Conservation (phyloP, 2,888 invertebrate genomes). For the Notocelia uddmanniana region DNA sequence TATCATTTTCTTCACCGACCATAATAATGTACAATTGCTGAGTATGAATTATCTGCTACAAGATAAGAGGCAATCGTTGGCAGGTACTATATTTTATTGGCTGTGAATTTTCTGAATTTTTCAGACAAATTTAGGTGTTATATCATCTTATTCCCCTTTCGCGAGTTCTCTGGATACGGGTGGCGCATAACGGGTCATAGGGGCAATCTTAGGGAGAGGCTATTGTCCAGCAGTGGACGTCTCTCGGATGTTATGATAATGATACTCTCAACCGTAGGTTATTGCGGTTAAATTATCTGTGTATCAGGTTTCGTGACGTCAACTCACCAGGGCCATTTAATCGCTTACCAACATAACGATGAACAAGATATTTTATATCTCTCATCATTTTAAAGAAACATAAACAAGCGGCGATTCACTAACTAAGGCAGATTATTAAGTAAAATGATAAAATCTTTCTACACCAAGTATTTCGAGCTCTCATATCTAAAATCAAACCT, state of each 20-base stretch:
- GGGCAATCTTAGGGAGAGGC: too few species aligned
- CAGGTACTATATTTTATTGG: neutral
- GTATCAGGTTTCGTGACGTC: neutral
- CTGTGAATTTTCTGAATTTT: neutral
- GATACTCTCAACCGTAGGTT: neutral
- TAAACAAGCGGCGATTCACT: too few species aligned
- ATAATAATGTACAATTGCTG: slow-evolving; percentile 18
- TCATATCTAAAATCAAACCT: neutral
- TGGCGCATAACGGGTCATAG: too few species aligned
- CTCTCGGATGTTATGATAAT: too few species aligned
- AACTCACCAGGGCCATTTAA: neutral
- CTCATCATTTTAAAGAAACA: too few species aligned
- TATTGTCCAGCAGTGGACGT: too few species aligned
- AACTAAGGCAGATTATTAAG: too few species aligned
- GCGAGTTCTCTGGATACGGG: too few species aligned
- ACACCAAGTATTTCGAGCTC: neutral
- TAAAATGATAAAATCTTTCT: neutral
- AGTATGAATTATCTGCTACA: slow-evolving; percentile 3
- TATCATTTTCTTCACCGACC: slow-evolving; percentile 23
- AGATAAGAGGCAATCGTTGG: slow-evolving; percentile 8
- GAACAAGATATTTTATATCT: too few species aligned
- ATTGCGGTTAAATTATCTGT: neutral
- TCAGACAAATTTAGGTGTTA: neutral
- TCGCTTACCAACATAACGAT: neutral
- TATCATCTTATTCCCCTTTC: too few species aligned